These are phyloP conservation scores for Sceliomorpha sp. DNA, from an alignment of 2,888 invertebrate genomes.

Conservation along the genomic window DNA sequence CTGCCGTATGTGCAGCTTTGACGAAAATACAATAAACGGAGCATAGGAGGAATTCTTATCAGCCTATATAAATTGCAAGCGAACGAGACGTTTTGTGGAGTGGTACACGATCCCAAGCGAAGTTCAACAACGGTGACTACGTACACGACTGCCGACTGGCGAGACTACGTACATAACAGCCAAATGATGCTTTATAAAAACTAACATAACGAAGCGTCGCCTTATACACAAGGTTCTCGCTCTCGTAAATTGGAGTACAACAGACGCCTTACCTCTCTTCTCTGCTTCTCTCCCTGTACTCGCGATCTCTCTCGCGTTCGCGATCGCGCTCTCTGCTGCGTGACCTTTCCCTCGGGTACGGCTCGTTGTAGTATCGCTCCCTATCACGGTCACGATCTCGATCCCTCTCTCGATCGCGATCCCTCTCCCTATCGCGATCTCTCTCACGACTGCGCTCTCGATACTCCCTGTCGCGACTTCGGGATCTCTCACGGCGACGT, in stretches of 20 bases:
- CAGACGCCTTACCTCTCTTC: conserved; percentile 86
- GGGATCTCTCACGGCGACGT: conserved; percentile 87
- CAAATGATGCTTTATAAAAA: too few relatives aligned
- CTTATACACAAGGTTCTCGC: too few relatives aligned
- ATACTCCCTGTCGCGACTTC: conserved; percentile 85
- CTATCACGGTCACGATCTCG: conserved; percentile 82
- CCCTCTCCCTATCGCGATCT: conserved; percentile 81
- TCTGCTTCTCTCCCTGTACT: conserved; percentile 88
- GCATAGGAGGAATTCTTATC: too few relatives aligned
- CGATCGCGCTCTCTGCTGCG: conserved; percentile 88
- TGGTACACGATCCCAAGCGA: too few relatives aligned
- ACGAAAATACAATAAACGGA: too few relatives aligned
- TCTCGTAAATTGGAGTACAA: conserved; percentile 49
- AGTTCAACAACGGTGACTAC: too few relatives aligned
- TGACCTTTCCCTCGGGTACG: conserved; percentile 86
- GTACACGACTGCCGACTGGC: too few relatives aligned
- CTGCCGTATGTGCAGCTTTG: too few relatives aligned
- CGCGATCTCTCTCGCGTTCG: conserved; percentile 83
- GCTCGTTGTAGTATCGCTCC: conserved; percentile 80
- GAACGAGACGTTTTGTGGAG: too few relatives aligned
- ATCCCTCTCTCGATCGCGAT: conserved; percentile 81
- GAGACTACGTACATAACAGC: too few relatives aligned
- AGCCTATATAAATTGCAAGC: too few relatives aligned
- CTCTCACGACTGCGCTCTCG: conserved; percentile 82
- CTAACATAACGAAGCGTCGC: too few relatives aligned